Evolutionary conservation across 2,888 invertebrate species (phyloP).

Genomic region (Drosophila prolongata): DNA sequence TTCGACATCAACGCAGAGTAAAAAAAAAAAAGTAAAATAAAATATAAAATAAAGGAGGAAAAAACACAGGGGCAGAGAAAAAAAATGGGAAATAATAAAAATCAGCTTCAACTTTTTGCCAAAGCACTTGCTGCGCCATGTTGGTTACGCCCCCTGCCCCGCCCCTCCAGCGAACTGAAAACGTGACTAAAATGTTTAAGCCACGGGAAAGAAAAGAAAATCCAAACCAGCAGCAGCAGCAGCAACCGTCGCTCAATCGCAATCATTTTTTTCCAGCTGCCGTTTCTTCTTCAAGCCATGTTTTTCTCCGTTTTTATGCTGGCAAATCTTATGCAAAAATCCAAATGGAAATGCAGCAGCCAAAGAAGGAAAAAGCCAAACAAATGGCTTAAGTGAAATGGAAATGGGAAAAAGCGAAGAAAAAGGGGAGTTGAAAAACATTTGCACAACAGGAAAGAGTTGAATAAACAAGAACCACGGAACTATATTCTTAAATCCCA

Average conservation of each 20-base stretch:
- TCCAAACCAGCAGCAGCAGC: slow-evolving; percentile 60
- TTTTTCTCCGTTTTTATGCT: slow-evolving; percentile 21
- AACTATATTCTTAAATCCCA: neutral
- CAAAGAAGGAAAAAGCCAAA: slow-evolving; percentile 41
- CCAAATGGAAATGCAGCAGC: slow-evolving; percentile 60
- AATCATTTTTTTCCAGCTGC: slow-evolving; percentile 45
- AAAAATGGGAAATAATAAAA: slow-evolving; percentile 57
- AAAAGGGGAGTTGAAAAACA: slow-evolving; percentile 28
- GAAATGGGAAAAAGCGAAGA: neutral
- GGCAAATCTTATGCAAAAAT: slow-evolving; percentile 75
- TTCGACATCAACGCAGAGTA: slow-evolving; percentile 67
- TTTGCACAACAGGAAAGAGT: slow-evolving; percentile 27
- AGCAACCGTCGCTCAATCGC: slow-evolving; percentile 66
- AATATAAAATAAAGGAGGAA: neutral
- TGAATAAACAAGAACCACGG: slow-evolving; percentile 7
- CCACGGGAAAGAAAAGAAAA: slow-evolving; percentile 62
- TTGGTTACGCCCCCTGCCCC: slow-evolving; percentile 64
- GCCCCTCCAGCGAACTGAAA: slow-evolving; percentile 38
- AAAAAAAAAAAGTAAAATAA: slow-evolving; percentile 4
- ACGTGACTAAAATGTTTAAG: slow-evolving; percentile 83
- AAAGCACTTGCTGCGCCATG: slow-evolving; percentile 75
- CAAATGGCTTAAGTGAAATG: slow-evolving; percentile 40
- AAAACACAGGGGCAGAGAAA: slow-evolving; percentile 7
- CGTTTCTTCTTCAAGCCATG: slow-evolving; percentile 21
- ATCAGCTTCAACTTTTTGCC: slow-evolving; percentile 63